Evolutionary conservation across 2,797 vertebrate species (phyloP).

Genomic region (Rhyacichthys aspro): DNA sequence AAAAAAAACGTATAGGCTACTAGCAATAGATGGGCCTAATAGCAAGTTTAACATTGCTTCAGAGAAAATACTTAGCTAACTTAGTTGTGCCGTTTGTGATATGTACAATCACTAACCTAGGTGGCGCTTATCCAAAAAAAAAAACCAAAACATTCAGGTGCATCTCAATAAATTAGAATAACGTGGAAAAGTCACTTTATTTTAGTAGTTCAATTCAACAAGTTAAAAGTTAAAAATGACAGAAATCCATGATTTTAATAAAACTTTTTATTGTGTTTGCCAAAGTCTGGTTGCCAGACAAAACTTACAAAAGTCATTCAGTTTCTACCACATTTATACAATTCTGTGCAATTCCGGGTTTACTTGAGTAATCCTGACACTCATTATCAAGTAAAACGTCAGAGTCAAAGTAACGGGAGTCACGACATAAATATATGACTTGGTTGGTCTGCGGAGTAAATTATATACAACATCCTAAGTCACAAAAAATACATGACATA

Average conservation of each 20-base stretch:
- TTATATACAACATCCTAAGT: conserved; percentile 71
- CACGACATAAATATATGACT: conserved; percentile 76
- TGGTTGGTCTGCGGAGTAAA: conserved; percentile 49
- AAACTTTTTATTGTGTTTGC: conserved; percentile 81
- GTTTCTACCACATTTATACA: conserved; percentile 74
- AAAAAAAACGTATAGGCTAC: no score
- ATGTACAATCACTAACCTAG: no score
- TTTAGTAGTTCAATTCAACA: no score
- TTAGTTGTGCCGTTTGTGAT: no score
- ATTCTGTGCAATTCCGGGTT: conserved; percentile 74
- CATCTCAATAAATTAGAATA: no score
- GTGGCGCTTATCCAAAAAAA: not conserved
- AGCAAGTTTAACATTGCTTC: no score
- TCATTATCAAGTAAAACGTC: conserved; percentile 44
- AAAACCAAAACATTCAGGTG: no score
- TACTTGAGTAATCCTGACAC: conserved; percentile 48
- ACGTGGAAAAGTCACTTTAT: no score
- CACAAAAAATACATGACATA: conserved; percentile 69
- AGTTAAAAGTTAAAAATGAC: conserved; percentile 14
- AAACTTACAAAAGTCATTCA: conserved; percentile 81
- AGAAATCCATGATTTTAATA: conserved; percentile 57
- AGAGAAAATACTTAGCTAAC: no score
- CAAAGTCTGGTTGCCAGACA: conserved; percentile 87
- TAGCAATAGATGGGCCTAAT: no score
- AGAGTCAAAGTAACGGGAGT: conserved; percentile 57